phyloP scores from a whole-genome alignment of 92 coral and sea anemone genomes.

The Actinostola sp. region DNA sequence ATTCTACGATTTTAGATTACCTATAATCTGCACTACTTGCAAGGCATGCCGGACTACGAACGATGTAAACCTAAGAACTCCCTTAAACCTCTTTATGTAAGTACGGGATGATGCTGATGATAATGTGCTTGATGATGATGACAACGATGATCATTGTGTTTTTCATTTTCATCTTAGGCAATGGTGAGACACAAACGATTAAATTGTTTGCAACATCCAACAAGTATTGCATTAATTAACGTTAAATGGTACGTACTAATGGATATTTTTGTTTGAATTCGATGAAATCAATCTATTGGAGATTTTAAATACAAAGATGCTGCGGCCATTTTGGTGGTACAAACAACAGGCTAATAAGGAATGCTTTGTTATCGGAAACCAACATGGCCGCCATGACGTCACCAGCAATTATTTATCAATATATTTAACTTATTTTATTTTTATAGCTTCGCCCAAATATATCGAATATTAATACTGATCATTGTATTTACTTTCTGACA shows the following conservation, averaged over 20 bases:
- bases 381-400: no score
- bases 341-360: no score
- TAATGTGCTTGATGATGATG: not conserved
- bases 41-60: conserved; percentile 69
- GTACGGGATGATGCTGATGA: conserved; percentile 2
- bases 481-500: no score
- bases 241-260: conserved; percentile 53
- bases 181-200: conserved; percentile 60
- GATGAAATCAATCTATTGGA: no score
- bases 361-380: no score
- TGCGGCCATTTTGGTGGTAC: no score
- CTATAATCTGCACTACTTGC: conserved; percentile 56
- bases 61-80: conserved; percentile 54
- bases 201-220: conserved; percentile 67
- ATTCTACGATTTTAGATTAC: conserved; percentile 37
- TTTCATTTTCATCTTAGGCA: conserved; percentile 35
- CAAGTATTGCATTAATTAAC: conserved; percentile 54
- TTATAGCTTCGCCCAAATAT: no score
- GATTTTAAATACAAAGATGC: no score
- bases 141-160: not conserved
- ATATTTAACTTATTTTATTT: no score
- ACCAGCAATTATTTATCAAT: no score
- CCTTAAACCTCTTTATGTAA: conserved; percentile 49
- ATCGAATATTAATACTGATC: no score
- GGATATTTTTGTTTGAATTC: not conserved